These are phyloP conservation scores for Seladonia tumulorum DNA, from an alignment of 2,888 invertebrate species.

Conservation along the genomic window DNA sequence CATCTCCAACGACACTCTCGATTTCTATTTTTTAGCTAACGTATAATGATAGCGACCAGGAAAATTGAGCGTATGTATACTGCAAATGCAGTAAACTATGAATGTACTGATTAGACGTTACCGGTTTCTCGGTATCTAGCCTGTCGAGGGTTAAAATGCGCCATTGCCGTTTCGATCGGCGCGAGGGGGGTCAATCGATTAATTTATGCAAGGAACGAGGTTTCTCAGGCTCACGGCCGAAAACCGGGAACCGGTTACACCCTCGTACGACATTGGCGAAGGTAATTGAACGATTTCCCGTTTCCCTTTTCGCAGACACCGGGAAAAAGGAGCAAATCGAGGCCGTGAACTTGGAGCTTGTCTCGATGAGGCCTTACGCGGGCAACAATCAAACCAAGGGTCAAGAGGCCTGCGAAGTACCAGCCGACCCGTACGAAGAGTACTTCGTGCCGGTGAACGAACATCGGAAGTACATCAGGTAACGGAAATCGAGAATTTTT, in stretches of 20 bases:
- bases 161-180: not conserved
- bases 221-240: slow-evolving; percentile 47
- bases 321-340: slow-evolving; percentile 85
- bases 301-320: slow-evolving; percentile 63
- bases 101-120: not conserved
- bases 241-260: slow-evolving; percentile 58
- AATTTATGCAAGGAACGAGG: slow-evolving; percentile 49
- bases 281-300: slow-evolving; percentile 45
- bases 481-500: slow-evolving; percentile 66
- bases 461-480: slow-evolving; percentile 94
- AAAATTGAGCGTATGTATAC: no score
- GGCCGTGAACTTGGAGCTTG: slow-evolving; percentile 92
- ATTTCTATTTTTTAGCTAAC: no score
- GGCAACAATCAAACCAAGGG: slow-evolving; percentile 85
- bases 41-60: no score
- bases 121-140: slow-evolving; percentile 1
- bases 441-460: slow-evolving; percentile 94
- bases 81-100: not conserved
- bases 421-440: slow-evolving; percentile 91
- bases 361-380: slow-evolving; percentile 89
- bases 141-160: not conserved
- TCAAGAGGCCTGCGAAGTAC: slow-evolving; percentile 83
- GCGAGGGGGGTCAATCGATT: slow-evolving; percentile 3
- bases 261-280: slow-evolving; percentile 26
- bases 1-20: no score